Evolutionary conservation across 2,888 invertebrate species (phyloP).

Genomic region (Molorchus minor): DNA sequence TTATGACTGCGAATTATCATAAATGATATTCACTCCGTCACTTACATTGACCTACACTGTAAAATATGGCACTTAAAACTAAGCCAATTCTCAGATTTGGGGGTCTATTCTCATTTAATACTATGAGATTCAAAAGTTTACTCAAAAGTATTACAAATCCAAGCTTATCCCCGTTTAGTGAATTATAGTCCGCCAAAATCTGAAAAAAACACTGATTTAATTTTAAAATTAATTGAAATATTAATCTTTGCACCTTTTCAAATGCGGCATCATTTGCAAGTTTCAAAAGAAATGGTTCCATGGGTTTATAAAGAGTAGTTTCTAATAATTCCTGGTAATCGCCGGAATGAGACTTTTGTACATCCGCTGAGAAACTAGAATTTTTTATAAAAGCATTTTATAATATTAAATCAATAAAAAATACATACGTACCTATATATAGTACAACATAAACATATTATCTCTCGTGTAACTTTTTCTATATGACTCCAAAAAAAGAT

Average conservation of each 20-base stretch:
- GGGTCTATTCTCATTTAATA: slow-evolving; percentile 8
- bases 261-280: slow-evolving; percentile 25
- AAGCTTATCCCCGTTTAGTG: slow-evolving; percentile 1
- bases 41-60: slow-evolving; percentile 27
- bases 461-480: slow-evolving; percentile 28
- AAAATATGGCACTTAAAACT: slow-evolving; percentile 28
- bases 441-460: slow-evolving; percentile 38
- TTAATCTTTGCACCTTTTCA: slow-evolving; percentile 19
- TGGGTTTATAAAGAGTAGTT: slow-evolving; percentile 9
- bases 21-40: slow-evolving; percentile 10
- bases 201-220: not conserved
- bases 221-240: no score
- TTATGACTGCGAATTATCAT: not conserved
- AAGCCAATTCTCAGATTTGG: slow-evolving; percentile 5
- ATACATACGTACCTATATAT: slow-evolving; percentile 39
- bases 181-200: not conserved
- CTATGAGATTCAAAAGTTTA: slow-evolving; percentile 19
- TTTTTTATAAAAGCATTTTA: slow-evolving; percentile 1
- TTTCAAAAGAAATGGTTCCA: slow-evolving; percentile 26
- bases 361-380: slow-evolving; percentile 30
- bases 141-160: slow-evolving; percentile 33
- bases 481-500: slow-evolving; percentile 54
- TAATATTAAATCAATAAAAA: slow-evolving; percentile 24
- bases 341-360: no score
- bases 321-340: slow-evolving; percentile 24